Evolutionary conservation across 2,797 vertebrate genomes (phyloP).

Genomic region (Heterohyrax brucei): DNA sequence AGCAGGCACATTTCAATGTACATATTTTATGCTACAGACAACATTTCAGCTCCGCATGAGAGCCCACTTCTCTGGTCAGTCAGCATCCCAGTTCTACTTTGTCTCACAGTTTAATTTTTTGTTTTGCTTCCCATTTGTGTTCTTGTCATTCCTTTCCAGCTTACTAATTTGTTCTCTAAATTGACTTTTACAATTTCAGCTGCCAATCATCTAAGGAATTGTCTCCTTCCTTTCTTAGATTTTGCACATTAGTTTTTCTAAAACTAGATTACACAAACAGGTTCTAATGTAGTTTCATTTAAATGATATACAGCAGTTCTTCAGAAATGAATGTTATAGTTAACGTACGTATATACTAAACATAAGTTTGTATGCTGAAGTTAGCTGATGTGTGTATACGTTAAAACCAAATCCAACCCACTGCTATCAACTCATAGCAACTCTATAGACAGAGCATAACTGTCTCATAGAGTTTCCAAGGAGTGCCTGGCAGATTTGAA

Average conservation of each 20-base stretch:
- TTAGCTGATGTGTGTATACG: not conserved
- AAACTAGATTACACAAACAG: slow-evolving; percentile 61
- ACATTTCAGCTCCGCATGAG: not conserved
- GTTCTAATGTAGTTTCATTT: slow-evolving; percentile 11
- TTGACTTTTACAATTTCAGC: not conserved
- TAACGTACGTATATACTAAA: not conserved
- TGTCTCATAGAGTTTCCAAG: no score
- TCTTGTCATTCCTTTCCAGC: not conserved
- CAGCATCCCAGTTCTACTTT: not conserved
- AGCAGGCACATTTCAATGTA: not conserved
- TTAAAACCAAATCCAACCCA: no score
- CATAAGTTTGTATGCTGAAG: slow-evolving; percentile 1
- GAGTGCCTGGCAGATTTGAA: no score
- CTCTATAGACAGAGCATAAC: no score
- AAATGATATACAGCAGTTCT: not conserved
- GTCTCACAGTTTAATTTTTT: not conserved
- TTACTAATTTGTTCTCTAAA: slow-evolving; percentile 17
- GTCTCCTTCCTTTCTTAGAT: slow-evolving; percentile 1
- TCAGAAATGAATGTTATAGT: slow-evolving; percentile 26
- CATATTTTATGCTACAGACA: not conserved
- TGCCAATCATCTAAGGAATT: not conserved
- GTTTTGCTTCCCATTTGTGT: not conserved
- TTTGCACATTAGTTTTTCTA: slow-evolving; percentile 47
- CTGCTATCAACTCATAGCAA: no score
- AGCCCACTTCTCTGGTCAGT: not conserved